phyloP scores from a whole-genome alignment of 2,888 invertebrate genomes.

The Lasioglossum vierecki region DNA sequence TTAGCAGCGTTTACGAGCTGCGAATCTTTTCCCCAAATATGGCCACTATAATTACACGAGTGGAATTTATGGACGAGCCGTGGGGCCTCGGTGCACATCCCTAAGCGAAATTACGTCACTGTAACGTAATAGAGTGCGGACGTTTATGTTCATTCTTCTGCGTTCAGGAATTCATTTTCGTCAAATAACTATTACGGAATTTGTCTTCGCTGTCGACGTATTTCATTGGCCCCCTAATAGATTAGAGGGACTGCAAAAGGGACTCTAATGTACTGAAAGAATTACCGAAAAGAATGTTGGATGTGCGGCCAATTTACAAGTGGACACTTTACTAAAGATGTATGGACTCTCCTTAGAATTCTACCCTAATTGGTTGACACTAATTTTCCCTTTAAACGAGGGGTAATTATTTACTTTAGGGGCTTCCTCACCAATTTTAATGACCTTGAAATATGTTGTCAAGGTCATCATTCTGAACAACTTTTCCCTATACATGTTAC shows the following conservation, averaged over 20 bases:
- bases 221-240: neutral
- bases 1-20: conserved; percentile 26
- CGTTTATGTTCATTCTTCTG: conserved; percentile 1
- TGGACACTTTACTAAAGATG: neutral
- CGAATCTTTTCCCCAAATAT: conserved; percentile 44
- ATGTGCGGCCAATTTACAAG: neutral
- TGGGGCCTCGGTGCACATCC: conserved; percentile 20
- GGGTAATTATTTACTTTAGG: too few species aligned
- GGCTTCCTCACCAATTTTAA: too few species aligned
- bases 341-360: neutral
- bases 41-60: conserved; percentile 46
- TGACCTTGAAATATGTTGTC: too few species aligned
- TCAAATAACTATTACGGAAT: neutral
- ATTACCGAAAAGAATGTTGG: neutral
- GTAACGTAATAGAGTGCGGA: conserved; percentile 3
- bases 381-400: neutral
- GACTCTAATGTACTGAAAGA: neutral
- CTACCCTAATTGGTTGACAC: neutral
- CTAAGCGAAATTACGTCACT: conserved; percentile 51
- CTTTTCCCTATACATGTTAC: too few species aligned
- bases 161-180: neutral
- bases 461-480: too few species aligned
- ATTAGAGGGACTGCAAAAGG: neutral
- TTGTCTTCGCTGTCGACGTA: neutral
- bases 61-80: conserved; percentile 49